A percentile compares a stretch with the other conserved stretches of the same genome.
Evolutionary conservation across 2,113 vertebrate species (phyloP).

Genomic region (Henicopernis longicauda): DNA sequence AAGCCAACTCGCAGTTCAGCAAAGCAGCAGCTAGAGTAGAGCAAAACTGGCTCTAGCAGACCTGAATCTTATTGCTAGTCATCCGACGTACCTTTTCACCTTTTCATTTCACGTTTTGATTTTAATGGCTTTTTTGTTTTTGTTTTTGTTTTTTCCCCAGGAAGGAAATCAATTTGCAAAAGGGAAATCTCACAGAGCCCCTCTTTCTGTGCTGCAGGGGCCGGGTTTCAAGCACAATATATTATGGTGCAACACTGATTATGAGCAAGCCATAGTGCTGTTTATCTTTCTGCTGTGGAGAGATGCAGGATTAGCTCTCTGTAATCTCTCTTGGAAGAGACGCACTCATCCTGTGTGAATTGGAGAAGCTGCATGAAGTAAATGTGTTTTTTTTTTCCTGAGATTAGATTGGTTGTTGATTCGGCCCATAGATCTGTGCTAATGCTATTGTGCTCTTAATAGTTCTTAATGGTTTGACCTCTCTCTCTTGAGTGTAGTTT

Average conservation of each 20-base stretch:
- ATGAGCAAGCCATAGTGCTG: neutral
- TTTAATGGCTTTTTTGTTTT: neutral
- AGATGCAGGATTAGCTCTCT: neutral
- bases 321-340: neutral
- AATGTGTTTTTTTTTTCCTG: neutral
- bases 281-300: neutral
- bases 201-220: neutral
- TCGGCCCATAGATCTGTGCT: neutral
- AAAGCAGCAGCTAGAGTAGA: neutral
- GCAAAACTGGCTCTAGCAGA: neutral
- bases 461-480: neutral
- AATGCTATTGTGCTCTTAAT: neutral
- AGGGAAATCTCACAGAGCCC: neutral
- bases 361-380: neutral
- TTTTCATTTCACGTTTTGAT: neutral
- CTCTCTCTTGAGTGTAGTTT: neutral
- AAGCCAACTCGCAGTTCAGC: neutral
- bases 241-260: neutral
- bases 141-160: fast-evolving
- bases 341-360: neutral
- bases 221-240: neutral
- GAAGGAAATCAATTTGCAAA: neutral
- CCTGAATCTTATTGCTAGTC: neutral
- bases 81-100: neutral
- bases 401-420: neutral